Evolutionary conservation across 2,888 invertebrate species (phyloP).

Genomic region (Actias luna): DNA sequence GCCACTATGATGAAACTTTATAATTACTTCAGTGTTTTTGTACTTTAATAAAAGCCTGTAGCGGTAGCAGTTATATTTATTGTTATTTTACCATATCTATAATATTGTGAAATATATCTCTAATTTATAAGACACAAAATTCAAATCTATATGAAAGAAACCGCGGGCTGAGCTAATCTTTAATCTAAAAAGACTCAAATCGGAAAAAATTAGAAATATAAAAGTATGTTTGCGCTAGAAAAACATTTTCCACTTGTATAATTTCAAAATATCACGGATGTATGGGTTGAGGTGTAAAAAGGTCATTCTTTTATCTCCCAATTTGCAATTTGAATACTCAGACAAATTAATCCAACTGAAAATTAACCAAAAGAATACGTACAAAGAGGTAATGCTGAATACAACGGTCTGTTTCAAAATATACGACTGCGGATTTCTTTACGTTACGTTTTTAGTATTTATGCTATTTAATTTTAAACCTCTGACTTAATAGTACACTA

Average conservation of each 20-base stretch:
- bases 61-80: too few relatives aligned
- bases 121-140: too few relatives aligned
- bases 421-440: constrained; percentile 59
- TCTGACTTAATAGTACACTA: neutral
- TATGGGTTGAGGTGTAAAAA: constrained; percentile 49
- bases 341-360: constrained; percentile 75
- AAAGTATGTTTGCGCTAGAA: neutral
- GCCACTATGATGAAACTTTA: too few relatives aligned
- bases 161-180: too few relatives aligned
- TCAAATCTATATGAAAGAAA: too few relatives aligned
- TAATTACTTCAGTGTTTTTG: too few relatives aligned
- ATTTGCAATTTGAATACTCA: constrained; percentile 79
- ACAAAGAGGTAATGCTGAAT: constrained; percentile 54
- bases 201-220: neutral
- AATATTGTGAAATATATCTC: too few relatives aligned
- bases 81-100: too few relatives aligned
- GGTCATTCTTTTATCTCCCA: constrained; percentile 70
- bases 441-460: constrained; percentile 32
- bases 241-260: neutral
- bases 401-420: constrained; percentile 60
- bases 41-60: too few relatives aligned
- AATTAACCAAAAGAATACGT: constrained; percentile 69
- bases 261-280: neutral
- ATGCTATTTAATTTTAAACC: constrained; percentile 23
- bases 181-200: too few relatives aligned